Conservation (phyloP, 2,888 invertebrate genomes). For the Pandemis corylana region DNA sequence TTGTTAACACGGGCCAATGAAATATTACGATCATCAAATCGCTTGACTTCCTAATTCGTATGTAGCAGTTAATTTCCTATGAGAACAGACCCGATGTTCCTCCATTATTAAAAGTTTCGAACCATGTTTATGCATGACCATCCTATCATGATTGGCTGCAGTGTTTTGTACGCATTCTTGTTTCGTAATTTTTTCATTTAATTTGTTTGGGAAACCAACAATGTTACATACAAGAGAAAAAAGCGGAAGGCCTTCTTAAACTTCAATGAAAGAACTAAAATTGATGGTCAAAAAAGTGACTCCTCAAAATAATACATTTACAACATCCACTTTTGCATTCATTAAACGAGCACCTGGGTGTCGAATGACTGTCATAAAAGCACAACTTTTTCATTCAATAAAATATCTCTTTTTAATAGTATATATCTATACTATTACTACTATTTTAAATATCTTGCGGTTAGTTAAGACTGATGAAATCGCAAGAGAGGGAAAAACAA, state of each 20-base stretch:
- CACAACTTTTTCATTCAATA: not conserved
- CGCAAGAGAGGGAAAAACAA: not conserved
- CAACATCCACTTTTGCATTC: no score
- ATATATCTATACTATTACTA: no score
- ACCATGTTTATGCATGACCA: not conserved
- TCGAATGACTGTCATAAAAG: no score
- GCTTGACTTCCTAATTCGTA: not conserved
- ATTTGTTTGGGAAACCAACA: no score
- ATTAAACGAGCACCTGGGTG: not conserved
- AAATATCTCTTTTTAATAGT: no score
- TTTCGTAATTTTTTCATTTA: no score
- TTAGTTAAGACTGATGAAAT: not conserved
- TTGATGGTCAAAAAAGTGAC: no score
- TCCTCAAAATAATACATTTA: no score
- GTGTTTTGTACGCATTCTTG: no score
- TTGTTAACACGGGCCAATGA: not conserved
- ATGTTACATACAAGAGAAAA: no score
- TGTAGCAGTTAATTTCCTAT: slow-evolving; percentile 3
- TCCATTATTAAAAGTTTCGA: not conserved
- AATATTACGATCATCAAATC: not conserved
- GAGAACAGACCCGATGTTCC: not conserved
- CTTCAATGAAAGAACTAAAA: no score
- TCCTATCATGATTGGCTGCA: not conserved
- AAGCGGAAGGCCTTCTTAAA: no score
- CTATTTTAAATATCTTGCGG: not conserved